phyloP scores from a whole-genome alignment of 2,888 invertebrate species.

The Eubasilissa splendida region DNA sequence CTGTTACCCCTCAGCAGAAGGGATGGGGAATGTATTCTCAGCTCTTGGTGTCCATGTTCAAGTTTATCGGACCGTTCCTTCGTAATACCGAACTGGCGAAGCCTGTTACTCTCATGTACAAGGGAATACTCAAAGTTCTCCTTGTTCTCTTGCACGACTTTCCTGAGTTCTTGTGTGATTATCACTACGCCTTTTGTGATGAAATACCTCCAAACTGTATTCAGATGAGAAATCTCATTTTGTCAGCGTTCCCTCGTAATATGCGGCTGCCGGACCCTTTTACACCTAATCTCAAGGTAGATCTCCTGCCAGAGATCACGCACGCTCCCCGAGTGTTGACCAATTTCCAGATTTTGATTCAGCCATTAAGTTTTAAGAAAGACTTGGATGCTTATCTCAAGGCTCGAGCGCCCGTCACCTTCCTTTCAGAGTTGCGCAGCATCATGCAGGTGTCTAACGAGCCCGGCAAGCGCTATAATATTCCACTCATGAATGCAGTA shows the following conservation, averaged over 20 bases:
- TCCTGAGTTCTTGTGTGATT: constrained; percentile 99
- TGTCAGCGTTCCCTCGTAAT: constrained; percentile 97
- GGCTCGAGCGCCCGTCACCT: constrained; percentile 94
- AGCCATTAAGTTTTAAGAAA: constrained; percentile 91
- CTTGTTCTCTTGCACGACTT: constrained; percentile 98
- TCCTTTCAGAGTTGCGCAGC: constrained; percentile 92
- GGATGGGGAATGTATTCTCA: constrained; percentile 99
- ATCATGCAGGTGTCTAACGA: constrained; percentile 92
- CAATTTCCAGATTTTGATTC: constrained; percentile 90
- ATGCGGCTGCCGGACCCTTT: constrained; percentile 99
- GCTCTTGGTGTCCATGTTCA: constrained; percentile 94
- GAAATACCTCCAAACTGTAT: constrained; percentile 99
- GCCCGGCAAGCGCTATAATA: constrained; percentile 94
- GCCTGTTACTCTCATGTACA: constrained; percentile 94
- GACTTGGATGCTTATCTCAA: constrained; percentile 97
- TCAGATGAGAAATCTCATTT: constrained; percentile 97
- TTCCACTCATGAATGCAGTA: constrained; percentile 96
- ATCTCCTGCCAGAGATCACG: constrained; percentile 90
- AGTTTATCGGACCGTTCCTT: constrained; percentile 96
- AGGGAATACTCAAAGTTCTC: constrained; percentile 94
- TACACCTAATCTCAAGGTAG: constrained; percentile 96
- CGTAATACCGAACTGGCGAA: constrained; percentile 97
- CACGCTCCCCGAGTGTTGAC: constrained; percentile 91
- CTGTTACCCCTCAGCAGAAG: constrained; percentile 93
- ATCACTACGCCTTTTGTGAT: constrained; percentile 99